Conservation (phyloP, 1,140 invertebrate species). For the Lucilia sericata region DNA sequence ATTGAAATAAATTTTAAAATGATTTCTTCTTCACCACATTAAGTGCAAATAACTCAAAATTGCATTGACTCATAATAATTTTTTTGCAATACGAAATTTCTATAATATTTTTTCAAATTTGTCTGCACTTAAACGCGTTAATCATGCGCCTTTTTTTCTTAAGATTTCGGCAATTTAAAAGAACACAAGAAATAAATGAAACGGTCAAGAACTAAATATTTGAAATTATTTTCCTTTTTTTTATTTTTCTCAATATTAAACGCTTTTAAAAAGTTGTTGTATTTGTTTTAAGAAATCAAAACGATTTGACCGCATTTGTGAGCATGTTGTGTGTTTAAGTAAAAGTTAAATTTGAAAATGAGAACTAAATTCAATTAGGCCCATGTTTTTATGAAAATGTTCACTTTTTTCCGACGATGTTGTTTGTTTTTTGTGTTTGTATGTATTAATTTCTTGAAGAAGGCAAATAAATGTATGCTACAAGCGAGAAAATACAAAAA, state of each 20-base stretch:
- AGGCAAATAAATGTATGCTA: neutral
- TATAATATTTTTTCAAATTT: neutral
- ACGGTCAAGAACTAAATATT: too few species aligned
- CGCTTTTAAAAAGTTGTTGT: neutral
- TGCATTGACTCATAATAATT: neutral
- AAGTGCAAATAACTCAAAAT: constrained; percentile 1
- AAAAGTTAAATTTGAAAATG: constrained; percentile 44
- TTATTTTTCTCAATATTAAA: too few species aligned
- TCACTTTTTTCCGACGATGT: too few species aligned
- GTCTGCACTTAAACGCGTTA: neutral
- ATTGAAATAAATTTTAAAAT: neutral
- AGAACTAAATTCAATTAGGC: constrained; percentile 43
- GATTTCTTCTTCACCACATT: constrained; percentile 1
- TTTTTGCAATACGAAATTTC: neutral
- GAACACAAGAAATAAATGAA: too few species aligned
- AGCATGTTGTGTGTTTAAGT: constrained; percentile 21
- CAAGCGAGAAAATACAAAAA: neutral
- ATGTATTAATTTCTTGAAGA: neutral
- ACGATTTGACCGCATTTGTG: neutral
- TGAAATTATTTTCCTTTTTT: too few species aligned
- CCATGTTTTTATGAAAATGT: constrained; percentile 7
- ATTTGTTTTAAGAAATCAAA: neutral
- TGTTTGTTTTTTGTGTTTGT: neutral
- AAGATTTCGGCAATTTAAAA: neutral
- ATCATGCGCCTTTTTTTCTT: constrained; percentile 33